phyloP scores from a whole-genome alignment of 2,113 vertebrate genomes.

The Ceyx melanurus region DNA sequence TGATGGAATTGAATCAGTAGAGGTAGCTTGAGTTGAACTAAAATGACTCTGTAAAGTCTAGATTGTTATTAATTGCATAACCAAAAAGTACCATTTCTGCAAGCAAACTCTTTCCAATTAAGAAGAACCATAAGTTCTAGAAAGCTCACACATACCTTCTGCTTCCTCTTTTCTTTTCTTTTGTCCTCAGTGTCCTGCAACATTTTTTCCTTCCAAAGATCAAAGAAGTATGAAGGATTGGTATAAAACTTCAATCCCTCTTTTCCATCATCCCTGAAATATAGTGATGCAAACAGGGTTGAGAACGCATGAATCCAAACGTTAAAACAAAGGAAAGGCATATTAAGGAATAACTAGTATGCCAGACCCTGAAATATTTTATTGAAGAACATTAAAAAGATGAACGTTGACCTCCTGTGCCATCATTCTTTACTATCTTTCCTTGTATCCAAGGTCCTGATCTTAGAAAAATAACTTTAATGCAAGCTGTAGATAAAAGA shows the following conservation, averaged over 20 bases:
- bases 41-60: background rate
- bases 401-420: background rate
- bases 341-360: background rate
- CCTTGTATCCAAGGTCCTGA: background rate
- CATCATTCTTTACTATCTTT: background rate
- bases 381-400: background rate
- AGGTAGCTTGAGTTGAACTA: background rate
- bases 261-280: slow-evolving; percentile 93
- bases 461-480: background rate
- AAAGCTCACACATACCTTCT: slow-evolving; percentile 83
- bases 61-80: background rate
- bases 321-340: background rate
- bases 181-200: slow-evolving; percentile 98
- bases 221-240: slow-evolving; percentile 98
- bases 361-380: background rate
- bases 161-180: slow-evolving; percentile 96
- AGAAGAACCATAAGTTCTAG: background rate
- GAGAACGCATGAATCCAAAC: background rate
- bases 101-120: background rate
- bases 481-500: background rate
- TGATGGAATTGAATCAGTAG: background rate
- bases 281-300: background rate
- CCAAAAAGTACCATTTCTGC: background rate
- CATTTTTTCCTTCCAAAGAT: slow-evolving; percentile 99
- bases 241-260: slow-evolving; percentile 98